Evolutionary conservation across 2,797 vertebrate genomes (phyloP), one percentile per base, ranked within the genome.

Genomic region (Halcyon leucocephala): DNA sequence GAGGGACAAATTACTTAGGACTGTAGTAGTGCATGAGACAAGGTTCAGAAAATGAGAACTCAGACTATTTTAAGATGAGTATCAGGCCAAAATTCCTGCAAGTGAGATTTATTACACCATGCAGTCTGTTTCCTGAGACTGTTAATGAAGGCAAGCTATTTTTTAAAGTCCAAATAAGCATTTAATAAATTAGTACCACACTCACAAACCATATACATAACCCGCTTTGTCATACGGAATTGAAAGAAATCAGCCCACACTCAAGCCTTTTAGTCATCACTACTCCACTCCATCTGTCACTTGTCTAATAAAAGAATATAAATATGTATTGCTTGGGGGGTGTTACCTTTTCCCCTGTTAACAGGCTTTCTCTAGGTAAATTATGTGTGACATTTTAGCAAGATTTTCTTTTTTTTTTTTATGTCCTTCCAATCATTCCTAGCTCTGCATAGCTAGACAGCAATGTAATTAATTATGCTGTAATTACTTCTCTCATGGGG

Each of bases 31-130:
- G n/a, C 25, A 39, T 41, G n/a, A 91, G 66, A 76, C 46, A 52
- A 86, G 11, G 15, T 49, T 91, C 46, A 48, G 42, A 81, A 91
- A 89, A 90, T 92, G 29, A 85, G 92, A 78, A 39, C 86, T 73
- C 8, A 19, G 57, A 79, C 42, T 42, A 88, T 76, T 95, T 78
- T 83, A 79, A 95, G 96, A 93, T 93, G 93, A 91, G 66, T 81
- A 94, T 93, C 85, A 95, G 95, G 58, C 87, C 76, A 95, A 90
- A 96, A 95, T 95, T 97, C 94, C 70, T 96, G 89, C 80, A 51
- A 90, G 76, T 94, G 80, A 95, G 82, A 95, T 95, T 94, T 96
- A 95, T 95, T 93, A 87, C 70, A 96, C 91, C 39, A 85, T 44
- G 51, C 72, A 95, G 85, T 86, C 93, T 78, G 69, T 86, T 91